Conservation (phyloP, 2,888 invertebrate species). For the Cheilosia vulpina region DNA sequence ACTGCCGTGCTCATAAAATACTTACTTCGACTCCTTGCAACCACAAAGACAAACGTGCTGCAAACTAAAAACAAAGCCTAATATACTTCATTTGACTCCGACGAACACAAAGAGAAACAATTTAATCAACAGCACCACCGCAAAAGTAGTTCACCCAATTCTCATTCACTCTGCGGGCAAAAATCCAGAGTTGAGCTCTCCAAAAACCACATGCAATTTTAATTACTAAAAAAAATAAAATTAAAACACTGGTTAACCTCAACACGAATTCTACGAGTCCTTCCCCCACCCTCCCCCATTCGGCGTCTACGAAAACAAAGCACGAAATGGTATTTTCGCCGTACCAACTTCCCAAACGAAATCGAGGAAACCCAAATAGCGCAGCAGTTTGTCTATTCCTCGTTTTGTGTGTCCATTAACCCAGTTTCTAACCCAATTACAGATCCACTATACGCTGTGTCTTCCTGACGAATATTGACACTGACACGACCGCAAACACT, state of each 20-base stretch:
- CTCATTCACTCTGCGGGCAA: not conserved
- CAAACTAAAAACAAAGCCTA: not conserved
- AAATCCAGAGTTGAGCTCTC: constrained; percentile 3
- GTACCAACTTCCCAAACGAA: constrained; percentile 3
- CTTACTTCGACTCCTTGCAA: too few species aligned
- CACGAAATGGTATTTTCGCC: constrained; percentile 5
- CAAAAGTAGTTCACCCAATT: not conserved
- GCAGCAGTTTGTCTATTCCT: not conserved
- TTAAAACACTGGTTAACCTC: constrained; percentile 28
- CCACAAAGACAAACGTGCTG: too few species aligned
- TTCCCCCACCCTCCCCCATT: not conserved
- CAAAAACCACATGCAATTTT: constrained; percentile 47
- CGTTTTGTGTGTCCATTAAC: constrained; percentile 40
- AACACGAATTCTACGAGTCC: constrained; percentile 42
- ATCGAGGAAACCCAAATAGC: not conserved
- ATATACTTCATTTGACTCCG: constrained; percentile 4
- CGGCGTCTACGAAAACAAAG: not conserved
- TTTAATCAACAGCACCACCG: constrained; percentile 20
- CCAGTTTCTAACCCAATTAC: constrained; percentile 51
- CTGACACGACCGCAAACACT: not conserved
- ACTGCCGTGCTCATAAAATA: too few species aligned
- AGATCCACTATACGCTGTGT: constrained; percentile 4
- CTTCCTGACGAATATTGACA: constrained; percentile 26
- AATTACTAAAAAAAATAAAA: constrained; percentile 13
- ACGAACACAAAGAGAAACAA: not conserved